Conservation (phyloP, 1,140 invertebrate genomes). For the Cotesia chilonis region DNA sequence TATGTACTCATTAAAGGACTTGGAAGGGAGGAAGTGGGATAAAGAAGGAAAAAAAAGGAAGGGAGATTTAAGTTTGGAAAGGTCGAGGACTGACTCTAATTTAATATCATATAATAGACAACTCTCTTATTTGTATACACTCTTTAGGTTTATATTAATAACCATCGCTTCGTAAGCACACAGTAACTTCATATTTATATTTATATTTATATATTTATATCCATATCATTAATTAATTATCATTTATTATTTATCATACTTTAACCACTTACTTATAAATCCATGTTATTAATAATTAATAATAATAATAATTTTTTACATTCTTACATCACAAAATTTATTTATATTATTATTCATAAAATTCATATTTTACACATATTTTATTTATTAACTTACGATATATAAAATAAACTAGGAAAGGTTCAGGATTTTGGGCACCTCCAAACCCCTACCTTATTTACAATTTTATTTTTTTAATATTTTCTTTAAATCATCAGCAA, state of each 20-base stretch:
- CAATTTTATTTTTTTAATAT: too few species aligned
- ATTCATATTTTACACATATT: too few species aligned
- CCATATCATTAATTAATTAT: constrained; percentile 39
- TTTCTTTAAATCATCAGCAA: too few species aligned
- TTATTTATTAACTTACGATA: constrained; percentile 52
- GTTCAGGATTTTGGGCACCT: not conserved
- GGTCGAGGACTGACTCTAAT: constrained; percentile 37
- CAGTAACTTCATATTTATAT: too few species aligned
- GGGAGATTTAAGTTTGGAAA: not conserved
- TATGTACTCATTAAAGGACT: constrained; percentile 52
- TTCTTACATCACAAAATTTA: constrained; percentile 59
- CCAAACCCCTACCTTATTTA: too few species aligned
- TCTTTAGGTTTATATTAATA: constrained; percentile 9
- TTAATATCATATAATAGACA: constrained; percentile 42
- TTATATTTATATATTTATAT: constrained; percentile 38
- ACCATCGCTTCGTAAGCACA: constrained; percentile 15
- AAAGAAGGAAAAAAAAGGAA: not conserved
- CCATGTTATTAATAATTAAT: constrained; percentile 26
- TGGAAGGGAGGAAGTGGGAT: not conserved
- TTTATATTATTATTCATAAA: too few species aligned
- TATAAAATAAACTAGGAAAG: constrained; percentile 47
- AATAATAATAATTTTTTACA: constrained; percentile 53
- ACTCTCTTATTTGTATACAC: constrained; percentile 27
- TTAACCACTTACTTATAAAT: not conserved
- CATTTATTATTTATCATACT: constrained; percentile 18